Base-by-base conservation (phyloP, 1,140 invertebrate species). In the Protaetia brevitarsis region DNA sequence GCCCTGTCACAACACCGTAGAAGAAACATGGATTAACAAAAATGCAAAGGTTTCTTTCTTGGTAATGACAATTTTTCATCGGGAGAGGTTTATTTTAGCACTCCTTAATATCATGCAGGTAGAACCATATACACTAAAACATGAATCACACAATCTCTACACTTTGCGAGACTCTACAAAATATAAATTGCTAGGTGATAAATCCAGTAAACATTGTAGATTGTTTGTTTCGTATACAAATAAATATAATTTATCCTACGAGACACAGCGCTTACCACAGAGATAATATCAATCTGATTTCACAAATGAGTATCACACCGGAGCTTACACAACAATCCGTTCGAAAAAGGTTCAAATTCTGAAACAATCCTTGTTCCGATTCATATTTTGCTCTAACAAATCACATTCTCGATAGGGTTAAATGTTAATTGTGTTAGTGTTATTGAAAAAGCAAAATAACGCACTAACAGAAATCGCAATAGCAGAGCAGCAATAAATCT, bases 341-440 rank as follows among this genome's bases (percentile, higher is more conserved):
- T 16, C 41, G 41, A 51, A 51, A 7, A n/a, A n/a, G n/a, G n/a
- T n/a, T n/a, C n/a, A n/a, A n/a, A n/a, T 21, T 19, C 41, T 51
- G 8, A 51, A 51, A 51, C 26, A 16, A 10, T 13, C 41, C 16
- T 13, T 45, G 16, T 21, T 13, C 19, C 11, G 13, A 23, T 51
- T 2, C 19, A 16, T 26, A 23, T 23, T 6, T 10, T 19, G 19
- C 26, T 51, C 16, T 51, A 51, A 23, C n/a, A n/a, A n/a, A 51
- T 51, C 41, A 51, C 41, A 51, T 19, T 51, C 41, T 51, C 41
- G 41, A 51, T 51, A 51, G 41, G 41, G 41, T 51, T 51, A 51
- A 51, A 51, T 51, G 41, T 51, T 51, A 51, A 51, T 51, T 51
- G 41, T 23, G 41, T 7, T 7, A 51, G 41, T 51, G 41, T 19